Evolutionary conservation across 2,113 vertebrate genomes (phyloP), one percentile per base, ranked within the genome.

Genomic region (Menura novaehollandiae): DNA sequence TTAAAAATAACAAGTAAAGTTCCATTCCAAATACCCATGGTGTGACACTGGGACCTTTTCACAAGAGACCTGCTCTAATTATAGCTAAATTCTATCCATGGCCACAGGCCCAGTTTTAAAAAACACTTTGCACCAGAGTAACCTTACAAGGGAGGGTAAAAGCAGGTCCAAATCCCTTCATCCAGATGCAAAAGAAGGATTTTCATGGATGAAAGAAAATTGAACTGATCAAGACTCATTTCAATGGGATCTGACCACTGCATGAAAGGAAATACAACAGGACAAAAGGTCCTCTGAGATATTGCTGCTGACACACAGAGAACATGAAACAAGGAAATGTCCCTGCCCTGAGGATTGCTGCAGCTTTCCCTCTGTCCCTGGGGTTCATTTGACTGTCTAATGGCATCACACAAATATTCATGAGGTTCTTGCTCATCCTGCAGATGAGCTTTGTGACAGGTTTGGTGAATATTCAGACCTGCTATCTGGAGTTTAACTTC

Each of bases 361-460:
- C 67, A 56, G 89, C 63, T 71, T 49, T 87, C 47, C 59, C 68
- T 77, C 46, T 30, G 23, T 63, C 81, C 69, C 90, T 64, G 77
- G 59, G 59, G 21, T 6, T 85, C 69, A 80, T 95, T 72, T 94
- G 35, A 63, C 89, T 74, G 55, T 67, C 77, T 95, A 85, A 95
- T 78, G 24, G 35, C 35, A 82, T 37, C 77, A 39, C 63, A 84
- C 68, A 93, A 64, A 87, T 95, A 94, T 95, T 91, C 88, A 94
- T 87, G 93, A 87, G 49, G 9, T 14, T 87, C 77, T 85, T 67
- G 52, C 51, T 95, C 92, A 53, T 69, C n/a, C 51, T 62, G 60
- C 41, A 23, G 33, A 64, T 51, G 72, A 72, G 74, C 35, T 74
- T 51, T 71, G 18, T 78, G 64, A 58, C 49, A 85, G 73, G 15